Evolutionary conservation across 2,797 vertebrate genomes (phyloP), one percentile per base, ranked within the genome.

Genomic region (Sebastes cheni): DNA sequence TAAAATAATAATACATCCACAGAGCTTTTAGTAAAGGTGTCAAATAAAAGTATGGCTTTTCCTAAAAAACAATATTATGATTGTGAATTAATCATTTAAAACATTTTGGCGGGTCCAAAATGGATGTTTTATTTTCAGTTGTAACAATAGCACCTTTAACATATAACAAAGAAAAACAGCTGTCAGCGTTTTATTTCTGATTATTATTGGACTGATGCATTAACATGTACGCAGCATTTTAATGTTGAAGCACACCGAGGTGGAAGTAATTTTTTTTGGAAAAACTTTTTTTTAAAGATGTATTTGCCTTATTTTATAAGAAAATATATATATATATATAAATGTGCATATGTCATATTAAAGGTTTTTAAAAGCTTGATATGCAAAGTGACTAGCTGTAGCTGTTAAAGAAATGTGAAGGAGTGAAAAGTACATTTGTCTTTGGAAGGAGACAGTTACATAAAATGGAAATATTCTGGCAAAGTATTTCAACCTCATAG

Each of bases 91-190:
- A 42, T 42, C 39, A 42, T 42, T 42, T 42, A 3, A 42, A 39
- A 39, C 0, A 0, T 14, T 5, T 39, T 39, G 39, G 39, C 39
- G 13, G 39, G 39, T 42, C 1, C 0, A 42, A 42, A 42, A 42
- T 42, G 39, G 5, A 42, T 42, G 39, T 42, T 42, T 42, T 42
- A 42, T 42, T 46, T 46, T 46, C 42, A 46, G 42, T 46, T 46
- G 14, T 46, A 46, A 18, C 42, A 46, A 18, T 46, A 46, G 6
- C 42, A 46, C 42, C 6, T 46, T 46, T 18, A 46, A 18, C 42
- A 46, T 46, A 18, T 18, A 46, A 46, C 42, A 46, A 46, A 8
- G 16, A 46, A 46, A 46, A 46, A 18, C 42, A 18, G 16, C 42
- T 16, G 42, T 18, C 42, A 46, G 42, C 6, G 6, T 7, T 46